Evolutionary conservation across 2,797 vertebrate genomes (phyloP).

Genomic region (Phoeniculus purpureus): DNA sequence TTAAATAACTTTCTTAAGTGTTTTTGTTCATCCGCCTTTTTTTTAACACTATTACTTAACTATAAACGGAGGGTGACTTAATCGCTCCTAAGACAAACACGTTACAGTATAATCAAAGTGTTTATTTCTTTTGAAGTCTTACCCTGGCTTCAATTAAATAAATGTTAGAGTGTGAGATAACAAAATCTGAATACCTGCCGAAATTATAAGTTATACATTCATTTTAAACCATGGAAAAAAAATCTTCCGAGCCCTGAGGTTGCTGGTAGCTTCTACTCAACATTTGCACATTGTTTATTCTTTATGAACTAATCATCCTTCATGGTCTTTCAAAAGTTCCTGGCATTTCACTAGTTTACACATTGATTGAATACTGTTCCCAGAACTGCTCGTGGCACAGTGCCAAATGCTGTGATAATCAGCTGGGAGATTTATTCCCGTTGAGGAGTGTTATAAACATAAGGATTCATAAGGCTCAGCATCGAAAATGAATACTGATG

Average conservation of each 20-base stretch:
- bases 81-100: slow-evolving; percentile 39
- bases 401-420: slow-evolving; percentile 84
- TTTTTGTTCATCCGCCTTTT: slow-evolving; percentile 42
- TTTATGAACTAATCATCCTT: slow-evolving; percentile 78
- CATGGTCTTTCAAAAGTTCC: slow-evolving; percentile 77
- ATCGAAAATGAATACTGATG: slow-evolving; percentile 70
- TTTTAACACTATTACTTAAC: slow-evolving; percentile 52
- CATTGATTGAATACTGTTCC: slow-evolving; percentile 79
- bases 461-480: slow-evolving; percentile 76
- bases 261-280: slow-evolving; percentile 74
- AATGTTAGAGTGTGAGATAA: slow-evolving; percentile 65
- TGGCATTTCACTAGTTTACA: slow-evolving; percentile 77
- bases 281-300: slow-evolving; percentile 77
- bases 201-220: slow-evolving; percentile 57
- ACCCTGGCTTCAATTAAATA: slow-evolving; percentile 65
- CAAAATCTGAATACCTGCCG: slow-evolving; percentile 72
- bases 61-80: slow-evolving; percentile 60
- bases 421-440: slow-evolving; percentile 86
- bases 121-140: slow-evolving; percentile 73
- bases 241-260: slow-evolving; percentile 57
- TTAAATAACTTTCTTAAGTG: background rate
- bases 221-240: slow-evolving; percentile 71
- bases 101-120: slow-evolving; percentile 50
- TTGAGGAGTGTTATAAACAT: slow-evolving; percentile 84
- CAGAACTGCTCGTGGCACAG: slow-evolving; percentile 77